Conservation (phyloP, 2,888 invertebrate genomes). For the Muscina levida region DNA sequence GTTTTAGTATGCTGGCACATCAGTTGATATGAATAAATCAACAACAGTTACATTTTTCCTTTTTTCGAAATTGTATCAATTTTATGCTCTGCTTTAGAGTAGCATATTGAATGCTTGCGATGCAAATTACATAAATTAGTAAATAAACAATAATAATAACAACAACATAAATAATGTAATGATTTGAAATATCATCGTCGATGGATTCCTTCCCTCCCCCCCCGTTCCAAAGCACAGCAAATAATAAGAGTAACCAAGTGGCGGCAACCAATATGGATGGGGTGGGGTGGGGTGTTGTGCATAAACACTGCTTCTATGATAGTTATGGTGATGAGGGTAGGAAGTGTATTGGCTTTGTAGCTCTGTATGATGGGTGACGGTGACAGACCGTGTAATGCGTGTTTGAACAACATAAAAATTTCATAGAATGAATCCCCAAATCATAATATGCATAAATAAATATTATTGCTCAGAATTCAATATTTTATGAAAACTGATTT, state of each 20-base stretch:
- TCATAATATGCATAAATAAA: constrained; percentile 50
- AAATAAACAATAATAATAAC: constrained; percentile 45
- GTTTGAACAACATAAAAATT: constrained; percentile 66
- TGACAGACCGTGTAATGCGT: constrained; percentile 80
- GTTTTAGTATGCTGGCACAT: too few relatives aligned
- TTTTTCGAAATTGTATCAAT: background rate
- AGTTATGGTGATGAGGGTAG: background rate
- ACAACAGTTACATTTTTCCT: background rate
- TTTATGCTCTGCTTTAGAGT: background rate
- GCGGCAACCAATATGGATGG: too few relatives aligned
- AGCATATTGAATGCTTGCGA: constrained; percentile 21
- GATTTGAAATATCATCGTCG: constrained; percentile 34
- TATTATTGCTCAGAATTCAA: constrained; percentile 55
- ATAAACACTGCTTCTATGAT: too few relatives aligned
- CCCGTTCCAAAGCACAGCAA: too few relatives aligned
- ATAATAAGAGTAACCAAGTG: too few relatives aligned
- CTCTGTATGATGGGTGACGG: constrained; percentile 67
- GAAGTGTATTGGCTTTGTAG: background rate
- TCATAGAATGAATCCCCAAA: constrained; percentile 3
- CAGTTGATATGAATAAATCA: constrained; percentile 14
- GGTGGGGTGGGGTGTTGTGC: too few relatives aligned
- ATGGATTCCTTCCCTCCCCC: too few relatives aligned
- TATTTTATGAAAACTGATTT: constrained; percentile 49
- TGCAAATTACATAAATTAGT: constrained; percentile 36
- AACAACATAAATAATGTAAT: constrained; percentile 20